These are phyloP conservation scores for Willowsia nigromaculata DNA, from an alignment of 2,888 invertebrate genomes.

Conservation along the genomic window DNA sequence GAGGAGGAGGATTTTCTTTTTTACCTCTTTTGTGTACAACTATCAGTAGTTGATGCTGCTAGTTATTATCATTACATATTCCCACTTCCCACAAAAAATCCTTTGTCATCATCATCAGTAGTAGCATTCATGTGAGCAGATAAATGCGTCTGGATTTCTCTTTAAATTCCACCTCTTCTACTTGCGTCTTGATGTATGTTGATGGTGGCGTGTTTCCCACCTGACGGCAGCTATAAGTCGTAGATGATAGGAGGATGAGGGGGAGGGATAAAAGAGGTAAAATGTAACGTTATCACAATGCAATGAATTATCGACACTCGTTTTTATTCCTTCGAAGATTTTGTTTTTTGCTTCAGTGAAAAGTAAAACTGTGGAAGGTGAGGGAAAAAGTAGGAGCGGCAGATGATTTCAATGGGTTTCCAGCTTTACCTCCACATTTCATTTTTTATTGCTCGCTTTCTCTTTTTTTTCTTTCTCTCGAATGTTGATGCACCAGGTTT, in stretches of 20 bases:
- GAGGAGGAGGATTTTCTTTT: not conserved
- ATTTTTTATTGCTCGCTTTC: conserved; percentile 37
- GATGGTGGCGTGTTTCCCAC: conserved; percentile 26
- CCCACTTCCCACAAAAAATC: not conserved
- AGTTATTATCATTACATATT: conserved; percentile 16
- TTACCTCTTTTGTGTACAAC: not conserved
- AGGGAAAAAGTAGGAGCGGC: not conserved
- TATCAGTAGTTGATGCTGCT: not conserved
- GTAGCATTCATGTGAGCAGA: conserved; percentile 18
- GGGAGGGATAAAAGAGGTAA: not conserved
- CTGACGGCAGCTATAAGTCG: not conserved
- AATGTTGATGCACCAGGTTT: not conserved
- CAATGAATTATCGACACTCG: conserved; percentile 50
- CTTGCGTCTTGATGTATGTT: not conserved
- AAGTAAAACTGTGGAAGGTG: not conserved
- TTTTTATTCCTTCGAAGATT: not conserved
- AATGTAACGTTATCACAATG: conserved; percentile 39
- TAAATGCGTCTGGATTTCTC: not conserved
- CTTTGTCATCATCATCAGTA: not conserved
- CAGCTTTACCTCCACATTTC: conserved; percentile 16
- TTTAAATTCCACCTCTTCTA: not conserved
- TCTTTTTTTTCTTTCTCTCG: too few relatives aligned
- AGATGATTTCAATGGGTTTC: conserved; percentile 26
- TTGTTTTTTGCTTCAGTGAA: not conserved
- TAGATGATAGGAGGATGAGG: not conserved